phyloP scores from a whole-genome alignment of 2,888 invertebrate genomes.

The Junonia oenone region DNA sequence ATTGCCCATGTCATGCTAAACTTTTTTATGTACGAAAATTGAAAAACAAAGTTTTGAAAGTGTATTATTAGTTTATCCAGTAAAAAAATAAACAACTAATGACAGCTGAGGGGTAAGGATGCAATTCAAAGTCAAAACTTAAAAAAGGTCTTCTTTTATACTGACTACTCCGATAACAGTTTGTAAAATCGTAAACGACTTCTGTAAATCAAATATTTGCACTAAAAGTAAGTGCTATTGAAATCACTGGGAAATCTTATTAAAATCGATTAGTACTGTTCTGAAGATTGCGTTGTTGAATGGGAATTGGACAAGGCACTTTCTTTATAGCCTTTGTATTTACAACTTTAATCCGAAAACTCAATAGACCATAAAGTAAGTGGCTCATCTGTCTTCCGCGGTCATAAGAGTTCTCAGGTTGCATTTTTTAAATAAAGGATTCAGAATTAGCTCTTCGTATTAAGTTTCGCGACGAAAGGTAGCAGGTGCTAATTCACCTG shows the following conservation, averaged over 20 bases:
- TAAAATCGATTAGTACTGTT: slow-evolving; percentile 13
- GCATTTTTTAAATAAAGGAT: slow-evolving; percentile 44
- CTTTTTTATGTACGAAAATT: neutral
- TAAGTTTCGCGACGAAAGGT: slow-evolving; percentile 62
- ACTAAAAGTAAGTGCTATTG: neutral
- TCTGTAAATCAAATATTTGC: neutral
- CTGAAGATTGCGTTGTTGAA: slow-evolving; percentile 7
- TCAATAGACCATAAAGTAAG: slow-evolving; percentile 65
- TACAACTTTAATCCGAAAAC: slow-evolving; percentile 23
- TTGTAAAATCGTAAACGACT: neutral
- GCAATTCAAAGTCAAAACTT: too few relatives aligned
- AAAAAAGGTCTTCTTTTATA: too few relatives aligned
- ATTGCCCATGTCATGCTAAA: neutral
- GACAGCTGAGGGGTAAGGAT: too few relatives aligned
- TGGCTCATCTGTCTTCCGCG: slow-evolving; percentile 64
- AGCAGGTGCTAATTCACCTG: slow-evolving; percentile 72
- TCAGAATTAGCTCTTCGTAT: slow-evolving; percentile 61
- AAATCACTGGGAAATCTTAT: slow-evolving; percentile 9
- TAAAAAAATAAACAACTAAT: too few relatives aligned
- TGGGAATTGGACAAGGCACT: slow-evolving; percentile 11
- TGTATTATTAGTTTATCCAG: too few relatives aligned
- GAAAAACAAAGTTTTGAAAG: too few relatives aligned
- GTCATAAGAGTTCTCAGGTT: slow-evolving; percentile 61
- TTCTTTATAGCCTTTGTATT: slow-evolving; percentile 18
- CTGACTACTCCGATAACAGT: too few relatives aligned